Evolutionary conservation across 1,140 invertebrate genomes (phyloP), one percentile per base, ranked within the genome.

Genomic region (Drosophila suzukii): DNA sequence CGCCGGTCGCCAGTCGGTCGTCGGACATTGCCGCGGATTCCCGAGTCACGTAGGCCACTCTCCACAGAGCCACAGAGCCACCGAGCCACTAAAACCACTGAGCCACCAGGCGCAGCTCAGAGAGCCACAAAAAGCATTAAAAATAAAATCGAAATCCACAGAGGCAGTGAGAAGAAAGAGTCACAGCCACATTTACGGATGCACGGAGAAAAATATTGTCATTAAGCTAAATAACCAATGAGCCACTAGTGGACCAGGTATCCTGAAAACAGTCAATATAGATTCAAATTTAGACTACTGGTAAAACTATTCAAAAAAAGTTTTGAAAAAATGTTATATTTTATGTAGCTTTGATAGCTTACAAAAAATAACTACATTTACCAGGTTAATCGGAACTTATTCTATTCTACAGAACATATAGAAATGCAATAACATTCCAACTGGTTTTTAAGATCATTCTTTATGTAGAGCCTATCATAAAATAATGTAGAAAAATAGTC

Each of bases 41-140:
- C 67, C 58, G 78, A 91, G 88, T 91, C 88, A 91, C 88, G 88
- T 91, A 91, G 81, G 81, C 88, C 65, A 59, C 15, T 59, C 43
- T 32, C 51, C 51, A 38, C 51, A 65, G 61, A 60, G 61, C 55
- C 51, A 38, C 51, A 32, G 56, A 61, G 60, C 54, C 50, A 53
- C 50, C 20, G 20, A 67, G 36, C 59, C 47, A 50, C 47, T 30
- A 3, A 50, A 32, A 27, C 51, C 51, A 38, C 51, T 44, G 39
- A 61, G 61, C 60, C 51, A 54, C 17, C 32, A 61, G 65, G 46
- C 46, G 36, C 62, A 65, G 65, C 65, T 68, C 38, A 68, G 60
- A 66, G 65, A 67, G 65, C 30, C 60, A 51, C 46, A 17, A 51
- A 50, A 66, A 50, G 12, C 13, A 43, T 27, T 27, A 46, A 30